These are phyloP conservation scores for Nothobranchius kuhntae DNA, from an alignment of 2,113 vertebrate species.

Conservation along the genomic window DNA sequence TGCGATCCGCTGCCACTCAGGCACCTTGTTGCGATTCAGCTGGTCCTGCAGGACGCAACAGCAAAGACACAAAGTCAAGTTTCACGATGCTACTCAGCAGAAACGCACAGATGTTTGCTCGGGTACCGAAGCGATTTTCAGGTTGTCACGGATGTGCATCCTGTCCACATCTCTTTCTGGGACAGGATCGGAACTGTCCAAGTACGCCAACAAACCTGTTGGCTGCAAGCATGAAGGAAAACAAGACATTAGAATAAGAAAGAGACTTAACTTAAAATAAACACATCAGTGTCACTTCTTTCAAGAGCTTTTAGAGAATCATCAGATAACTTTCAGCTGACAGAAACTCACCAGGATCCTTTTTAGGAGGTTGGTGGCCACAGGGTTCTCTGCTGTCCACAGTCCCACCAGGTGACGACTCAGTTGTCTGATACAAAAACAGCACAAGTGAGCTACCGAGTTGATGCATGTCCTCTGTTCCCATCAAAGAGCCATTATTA, in stretches of 20 bases:
- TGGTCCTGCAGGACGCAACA: conserved; percentile 84
- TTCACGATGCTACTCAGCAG: neutral
- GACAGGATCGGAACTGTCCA: conserved; percentile 91
- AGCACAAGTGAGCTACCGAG: neutral
- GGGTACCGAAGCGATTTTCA: conserved; percentile 94
- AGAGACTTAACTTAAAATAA: conserved; percentile 5
- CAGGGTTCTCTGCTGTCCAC: conserved; percentile 95
- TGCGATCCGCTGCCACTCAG: conserved; percentile 96
- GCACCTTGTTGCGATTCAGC: conserved; percentile 92
- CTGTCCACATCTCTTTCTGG: conserved; percentile 95
- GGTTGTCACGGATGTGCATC: conserved; percentile 96
- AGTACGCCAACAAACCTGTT: conserved; percentile 89
- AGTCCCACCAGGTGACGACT: conserved; percentile 98
- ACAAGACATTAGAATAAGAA: neutral
- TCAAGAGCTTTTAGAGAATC: conserved; percentile 22
- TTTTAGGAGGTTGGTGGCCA: conserved; percentile 93
- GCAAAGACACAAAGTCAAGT: neutral
- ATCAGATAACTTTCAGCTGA: conserved; percentile 6
- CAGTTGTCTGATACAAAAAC: conserved; percentile 85
- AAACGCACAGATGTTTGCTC: neutral
- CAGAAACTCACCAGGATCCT: conserved; percentile 90
- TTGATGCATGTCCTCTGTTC: neutral
- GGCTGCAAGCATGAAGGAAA: conserved; percentile 76
- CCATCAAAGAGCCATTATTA: too few species aligned
- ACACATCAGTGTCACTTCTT: neutral